Percentiles rank a stretch among this genome's conserved stretches.
These are phyloP conservation scores for Zhengitettix transpicula DNA, from an alignment of 2,888 invertebrate species.

Conservation along the genomic window DNA sequence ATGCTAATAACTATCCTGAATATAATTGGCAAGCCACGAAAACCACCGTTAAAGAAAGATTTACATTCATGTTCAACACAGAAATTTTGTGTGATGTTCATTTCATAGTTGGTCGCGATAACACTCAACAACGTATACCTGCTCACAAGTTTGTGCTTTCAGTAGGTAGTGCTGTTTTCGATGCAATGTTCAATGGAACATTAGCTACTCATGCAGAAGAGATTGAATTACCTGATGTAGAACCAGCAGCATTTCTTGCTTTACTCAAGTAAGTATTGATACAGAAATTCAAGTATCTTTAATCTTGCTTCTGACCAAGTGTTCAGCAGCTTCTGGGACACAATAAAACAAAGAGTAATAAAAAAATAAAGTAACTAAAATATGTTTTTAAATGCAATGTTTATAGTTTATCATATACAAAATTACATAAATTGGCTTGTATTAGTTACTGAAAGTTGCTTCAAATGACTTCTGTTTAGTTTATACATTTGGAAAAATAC, in stretches of 20 bases:
- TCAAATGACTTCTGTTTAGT: no score
- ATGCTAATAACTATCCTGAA: slow-evolving; percentile 6
- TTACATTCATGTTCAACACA: slow-evolving; percentile 50
- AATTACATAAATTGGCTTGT: no score
- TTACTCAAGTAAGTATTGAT: slow-evolving; percentile 32
- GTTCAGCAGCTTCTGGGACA: no score
- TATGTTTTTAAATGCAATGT: no score
- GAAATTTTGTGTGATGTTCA: slow-evolving; percentile 54
- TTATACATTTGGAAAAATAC: no score
- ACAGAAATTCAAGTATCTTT: no score
- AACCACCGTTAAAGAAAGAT: slow-evolving; percentile 54
- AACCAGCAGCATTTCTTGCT: slow-evolving; percentile 63
- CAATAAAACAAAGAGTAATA: no score
- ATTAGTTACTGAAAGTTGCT: no score
- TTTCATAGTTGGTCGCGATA: slow-evolving; percentile 60
- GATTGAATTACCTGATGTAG: slow-evolving; percentile 68
- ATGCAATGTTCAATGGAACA: slow-evolving; percentile 72
- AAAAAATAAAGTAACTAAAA: no score
- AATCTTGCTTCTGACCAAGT: no score
- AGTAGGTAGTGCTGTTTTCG: slow-evolving; percentile 70
- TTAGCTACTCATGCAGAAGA: slow-evolving; percentile 49
- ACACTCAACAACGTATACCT: slow-evolving; percentile 49
- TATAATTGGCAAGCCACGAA: slow-evolving; percentile 62
- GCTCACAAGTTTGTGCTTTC: slow-evolving; percentile 68
- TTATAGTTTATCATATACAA: no score